A percentile compares a stretch with the other conserved stretches of the same genome.
phyloP scores from a whole-genome alignment of 2,113 vertebrate genomes.

The Xerus inauris region DNA sequence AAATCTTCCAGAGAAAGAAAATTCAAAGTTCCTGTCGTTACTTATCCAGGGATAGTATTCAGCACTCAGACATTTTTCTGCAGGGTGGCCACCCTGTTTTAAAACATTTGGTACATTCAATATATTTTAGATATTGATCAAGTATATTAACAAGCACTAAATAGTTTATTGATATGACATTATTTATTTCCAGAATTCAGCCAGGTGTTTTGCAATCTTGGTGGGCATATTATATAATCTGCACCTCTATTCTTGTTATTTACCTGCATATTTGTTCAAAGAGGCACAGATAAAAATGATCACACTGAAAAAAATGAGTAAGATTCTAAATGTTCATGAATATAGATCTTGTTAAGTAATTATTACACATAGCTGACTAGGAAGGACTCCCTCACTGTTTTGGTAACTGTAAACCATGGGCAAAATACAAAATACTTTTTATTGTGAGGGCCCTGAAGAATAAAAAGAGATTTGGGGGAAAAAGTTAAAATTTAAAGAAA shows the following conservation, averaged over 20 bases:
- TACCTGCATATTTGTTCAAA: not conserved
- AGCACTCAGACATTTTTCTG: not conserved
- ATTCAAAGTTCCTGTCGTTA: not conserved
- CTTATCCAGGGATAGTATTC: not conserved
- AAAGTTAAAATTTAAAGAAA: not conserved
- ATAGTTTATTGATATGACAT: not conserved
- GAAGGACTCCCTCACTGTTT: not conserved
- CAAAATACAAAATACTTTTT: conserved; percentile 26
- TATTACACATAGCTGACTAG: not conserved
- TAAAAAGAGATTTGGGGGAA: not conserved
- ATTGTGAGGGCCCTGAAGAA: not conserved
- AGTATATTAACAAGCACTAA: not conserved
- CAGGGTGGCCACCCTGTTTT: not conserved
- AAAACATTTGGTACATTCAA: not conserved
- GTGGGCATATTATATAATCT: not conserved
- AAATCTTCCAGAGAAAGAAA: not conserved
- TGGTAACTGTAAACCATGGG: not conserved
- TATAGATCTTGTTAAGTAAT: not conserved
- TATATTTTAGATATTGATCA: not conserved
- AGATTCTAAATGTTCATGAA: conserved; percentile 11
- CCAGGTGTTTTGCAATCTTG: not conserved
- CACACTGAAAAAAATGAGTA: not conserved
- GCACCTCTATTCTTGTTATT: not conserved
- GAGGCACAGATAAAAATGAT: not conserved
- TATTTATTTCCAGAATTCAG: not conserved